A percentile compares a stretch with the other conserved stretches of the same genome.
phyloP scores from a whole-genome alignment of 35 echinoderm and acorn worm genomes.

The Lytechinus pictus region DNA sequence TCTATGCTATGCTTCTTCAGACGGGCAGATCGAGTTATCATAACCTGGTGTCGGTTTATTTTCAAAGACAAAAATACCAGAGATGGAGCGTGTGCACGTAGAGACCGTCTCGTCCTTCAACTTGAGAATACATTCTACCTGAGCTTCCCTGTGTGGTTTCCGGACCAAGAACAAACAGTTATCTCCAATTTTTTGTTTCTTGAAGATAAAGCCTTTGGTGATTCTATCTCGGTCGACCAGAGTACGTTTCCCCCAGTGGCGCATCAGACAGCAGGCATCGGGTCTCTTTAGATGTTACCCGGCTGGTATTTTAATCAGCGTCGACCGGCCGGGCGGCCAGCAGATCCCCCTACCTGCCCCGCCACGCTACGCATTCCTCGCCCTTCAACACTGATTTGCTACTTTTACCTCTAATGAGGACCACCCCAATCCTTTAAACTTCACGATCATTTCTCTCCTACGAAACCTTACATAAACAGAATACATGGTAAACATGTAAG shows the following conservation, averaged over 20 bases:
- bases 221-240: neutral
- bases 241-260: neutral
- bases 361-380: slow-evolving; percentile 9
- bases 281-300: slow-evolving; percentile 10
- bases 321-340: slow-evolving; percentile 21
- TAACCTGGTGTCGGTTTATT: neutral
- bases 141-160: neutral
- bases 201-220: neutral
- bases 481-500: neutral
- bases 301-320: slow-evolving; percentile 41
- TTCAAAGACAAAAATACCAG: neutral
- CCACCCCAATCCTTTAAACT: slow-evolving; percentile 18
- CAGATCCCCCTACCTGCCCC: slow-evolving; percentile 19
- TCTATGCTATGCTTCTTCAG: neutral
- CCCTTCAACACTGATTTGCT: slow-evolving; percentile 30
- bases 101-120: neutral
- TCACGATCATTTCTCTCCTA: neutral
- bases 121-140: neutral
- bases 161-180: neutral
- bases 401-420: slow-evolving; percentile 38
- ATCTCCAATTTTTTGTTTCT: neutral
- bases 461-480: neutral
- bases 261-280: neutral
- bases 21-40: neutral
- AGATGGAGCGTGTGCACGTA: neutral